phyloP scores from a whole-genome alignment of 2,888 invertebrate species.

The Drosophila kanekoi region DNA sequence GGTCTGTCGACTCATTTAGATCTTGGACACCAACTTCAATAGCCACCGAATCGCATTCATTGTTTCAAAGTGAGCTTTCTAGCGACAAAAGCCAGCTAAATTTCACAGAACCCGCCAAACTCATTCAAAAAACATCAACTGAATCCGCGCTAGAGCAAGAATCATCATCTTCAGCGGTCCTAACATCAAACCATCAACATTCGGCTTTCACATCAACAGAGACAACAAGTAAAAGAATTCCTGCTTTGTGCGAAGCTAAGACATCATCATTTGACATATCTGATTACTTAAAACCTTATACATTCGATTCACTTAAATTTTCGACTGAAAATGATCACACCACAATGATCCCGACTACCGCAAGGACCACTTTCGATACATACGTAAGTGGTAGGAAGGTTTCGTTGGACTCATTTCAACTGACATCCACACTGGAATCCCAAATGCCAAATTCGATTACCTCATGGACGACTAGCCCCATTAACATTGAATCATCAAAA shows the following conservation, averaged over 20 bases:
- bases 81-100: neutral
- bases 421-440: conserved; percentile 25
- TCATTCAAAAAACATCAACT: conserved; percentile 2
- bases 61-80: conserved; percentile 5
- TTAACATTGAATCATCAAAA: conserved; percentile 33
- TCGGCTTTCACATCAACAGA: conserved; percentile 3
- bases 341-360: conserved; percentile 5
- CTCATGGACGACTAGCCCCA: conserved; percentile 26
- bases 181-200: conserved; percentile 10
- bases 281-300: conserved; percentile 72
- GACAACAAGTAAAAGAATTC: conserved; percentile 2
- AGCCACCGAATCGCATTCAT: conserved; percentile 10
- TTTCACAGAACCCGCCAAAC: neutral
- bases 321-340: conserved; percentile 7
- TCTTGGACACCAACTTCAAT: conserved; percentile 13
- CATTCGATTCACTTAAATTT: conserved; percentile 48
- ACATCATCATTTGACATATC: conserved; percentile 55
- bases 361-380: conserved; percentile 11
- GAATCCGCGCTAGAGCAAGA: conserved; percentile 8
- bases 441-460: conserved; percentile 27
- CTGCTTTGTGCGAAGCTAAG: conserved; percentile 15
- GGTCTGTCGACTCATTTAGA: conserved; percentile 20
- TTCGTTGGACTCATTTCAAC: conserved; percentile 18
- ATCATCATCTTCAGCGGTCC: conserved; percentile 17
- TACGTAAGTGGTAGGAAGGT: neutral